Percentiles rank a stretch among this genome's conserved stretches.
Evolutionary conservation across 1,140 invertebrate genomes (phyloP).

Genomic region (Drosophila trapezifrons): DNA sequence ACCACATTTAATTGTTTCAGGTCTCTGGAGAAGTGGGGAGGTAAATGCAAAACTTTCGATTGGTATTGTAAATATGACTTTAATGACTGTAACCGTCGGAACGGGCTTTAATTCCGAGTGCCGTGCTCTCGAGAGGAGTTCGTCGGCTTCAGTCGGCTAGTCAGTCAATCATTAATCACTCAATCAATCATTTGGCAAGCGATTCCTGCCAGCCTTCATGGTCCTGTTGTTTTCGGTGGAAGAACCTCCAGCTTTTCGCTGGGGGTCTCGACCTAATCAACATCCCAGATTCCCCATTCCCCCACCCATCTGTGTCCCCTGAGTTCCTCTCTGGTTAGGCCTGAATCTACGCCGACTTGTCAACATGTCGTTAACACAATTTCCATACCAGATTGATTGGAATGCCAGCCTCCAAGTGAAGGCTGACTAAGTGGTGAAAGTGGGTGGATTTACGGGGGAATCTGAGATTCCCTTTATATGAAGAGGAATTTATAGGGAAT

Average conservation of each 20-base stretch:
- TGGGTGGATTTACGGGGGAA: not conserved
- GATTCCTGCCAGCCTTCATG: conserved; percentile 49
- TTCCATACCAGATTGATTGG: conserved; percentile 61
- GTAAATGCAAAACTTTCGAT: conserved; percentile 56
- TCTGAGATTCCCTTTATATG: not conserved
- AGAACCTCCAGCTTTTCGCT: conserved; percentile 41
- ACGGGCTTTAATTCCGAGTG: conserved; percentile 62
- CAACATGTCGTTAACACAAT: conserved; percentile 77
- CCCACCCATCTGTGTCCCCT: conserved; percentile 18
- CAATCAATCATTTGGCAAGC: conserved; percentile 75
- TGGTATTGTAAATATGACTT: conserved; percentile 57
- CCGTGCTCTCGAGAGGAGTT: conserved; percentile 26
- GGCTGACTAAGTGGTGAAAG: conserved; percentile 8
- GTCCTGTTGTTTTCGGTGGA: conserved; percentile 50
- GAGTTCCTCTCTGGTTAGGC: conserved; percentile 43
- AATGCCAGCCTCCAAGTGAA: conserved; percentile 33
- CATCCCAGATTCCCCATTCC: conserved; percentile 30
- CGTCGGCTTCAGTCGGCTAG: conserved; percentile 17
- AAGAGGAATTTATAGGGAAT: not conserved
- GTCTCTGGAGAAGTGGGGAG: conserved; percentile 19
- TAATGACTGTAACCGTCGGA: conserved; percentile 64
- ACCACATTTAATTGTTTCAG: conserved; percentile 73
- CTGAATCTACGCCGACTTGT: conserved; percentile 65
- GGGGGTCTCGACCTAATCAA: conserved; percentile 59
- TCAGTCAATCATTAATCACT: conserved; percentile 79